Evolutionary conservation across 2,888 invertebrate genomes (phyloP), one percentile per base, ranked within the genome.

Genomic region (Venusia cambrica): DNA sequence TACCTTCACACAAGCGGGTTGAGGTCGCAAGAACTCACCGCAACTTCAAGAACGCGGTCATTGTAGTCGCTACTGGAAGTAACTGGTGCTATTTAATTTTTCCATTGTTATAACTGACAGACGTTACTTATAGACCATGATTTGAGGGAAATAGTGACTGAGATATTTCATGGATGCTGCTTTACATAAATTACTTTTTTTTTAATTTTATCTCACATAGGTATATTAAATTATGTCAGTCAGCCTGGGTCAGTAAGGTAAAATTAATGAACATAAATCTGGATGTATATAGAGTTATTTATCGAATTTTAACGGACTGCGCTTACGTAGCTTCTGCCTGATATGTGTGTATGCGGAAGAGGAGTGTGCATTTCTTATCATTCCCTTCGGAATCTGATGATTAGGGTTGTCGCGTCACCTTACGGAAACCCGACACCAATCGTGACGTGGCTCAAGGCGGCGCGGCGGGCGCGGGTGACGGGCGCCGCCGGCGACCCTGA

Each of bases 1-100:
- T 74, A 60, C 83, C 83, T 83, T 81, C 83, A 66, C 63, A 70
- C 68, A 78, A 79, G 56, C 79, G 67, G 80, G 80, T 80, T 80
- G 81, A 84, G 84, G 84, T 73, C 80, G 61, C 48, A 51, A 57
- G 61, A 63, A 59, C 59, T 54, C 50, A 59, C 61, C 54, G 60
- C 57, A 57, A 53, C 52, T 55, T 35, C 31, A 38, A 31, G 38
- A 38, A 43, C 38, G 38, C 38, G 38, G 43, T 38, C 38, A 43
- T 43, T 43, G 28, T 42, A 13, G 33, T 22, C 27, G 37, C 30
- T 37, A 13, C 29, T 40, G 34, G 32, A 32, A 32, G 29, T 15
- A 18, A 36, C 31, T 40, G 30, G 29, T 34, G 26, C 35, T 35
- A 11, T 18, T 16, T 17, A 39, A 33, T 30, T 26, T 39, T 30